phyloP scores from a whole-genome alignment of 92 coral and sea anemone genomes.

The Umimayanthus chanpuru region DNA sequence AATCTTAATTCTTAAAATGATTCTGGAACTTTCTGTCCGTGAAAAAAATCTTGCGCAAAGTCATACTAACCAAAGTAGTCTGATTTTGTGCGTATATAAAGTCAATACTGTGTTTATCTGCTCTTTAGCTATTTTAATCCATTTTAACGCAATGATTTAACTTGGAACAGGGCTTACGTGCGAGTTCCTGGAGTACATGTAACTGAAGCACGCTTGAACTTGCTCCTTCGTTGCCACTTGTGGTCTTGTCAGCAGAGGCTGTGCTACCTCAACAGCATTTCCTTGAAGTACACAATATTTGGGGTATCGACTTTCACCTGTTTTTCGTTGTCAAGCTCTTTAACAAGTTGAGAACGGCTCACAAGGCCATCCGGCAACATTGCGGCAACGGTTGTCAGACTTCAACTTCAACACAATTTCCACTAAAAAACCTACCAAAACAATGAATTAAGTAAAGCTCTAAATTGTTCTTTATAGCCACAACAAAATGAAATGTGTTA shows the following conservation, averaged over 20 bases:
- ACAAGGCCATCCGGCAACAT: too few species aligned
- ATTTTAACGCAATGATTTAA: too few species aligned
- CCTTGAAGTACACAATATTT: too few species aligned
- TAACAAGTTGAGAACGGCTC: too few species aligned
- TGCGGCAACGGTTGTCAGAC: too few species aligned
- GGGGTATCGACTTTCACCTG: too few species aligned
- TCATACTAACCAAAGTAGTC: background rate
- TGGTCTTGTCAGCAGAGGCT: background rate
- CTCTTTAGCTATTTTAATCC: background rate
- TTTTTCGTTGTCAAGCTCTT: too few species aligned
- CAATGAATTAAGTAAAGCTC: too few species aligned
- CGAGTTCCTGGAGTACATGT: background rate
- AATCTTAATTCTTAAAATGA: too few species aligned
- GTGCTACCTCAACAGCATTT: too few species aligned
- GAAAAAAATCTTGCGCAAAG: background rate
- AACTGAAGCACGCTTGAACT: background rate
- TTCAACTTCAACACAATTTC: too few species aligned
- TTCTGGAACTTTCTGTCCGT: background rate
- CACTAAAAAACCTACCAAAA: too few species aligned
- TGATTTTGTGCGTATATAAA: background rate
- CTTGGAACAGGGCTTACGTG: background rate
- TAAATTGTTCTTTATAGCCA: background rate
- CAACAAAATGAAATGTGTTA: background rate
- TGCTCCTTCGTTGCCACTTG: background rate
- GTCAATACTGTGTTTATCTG: background rate